Evolutionary conservation across 2,888 invertebrate species (phyloP).

Genomic region (Parochlus steinenii): DNA sequence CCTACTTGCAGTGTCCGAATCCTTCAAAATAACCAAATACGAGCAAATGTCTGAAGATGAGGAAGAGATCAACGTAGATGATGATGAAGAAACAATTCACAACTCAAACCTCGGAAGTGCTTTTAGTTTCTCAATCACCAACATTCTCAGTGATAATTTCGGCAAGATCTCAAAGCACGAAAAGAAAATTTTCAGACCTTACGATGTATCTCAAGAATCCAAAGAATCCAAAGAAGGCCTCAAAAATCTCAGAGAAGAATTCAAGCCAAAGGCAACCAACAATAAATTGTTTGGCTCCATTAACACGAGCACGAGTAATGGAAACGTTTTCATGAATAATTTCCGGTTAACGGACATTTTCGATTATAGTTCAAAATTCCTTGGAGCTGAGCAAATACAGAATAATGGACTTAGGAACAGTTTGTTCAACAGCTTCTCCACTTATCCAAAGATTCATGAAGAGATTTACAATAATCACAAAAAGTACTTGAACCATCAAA

Average conservation of each 20-base stretch:
- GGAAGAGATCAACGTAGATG: conserved; percentile 28
- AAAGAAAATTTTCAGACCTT: conserved; percentile 8
- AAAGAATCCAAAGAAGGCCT: conserved; percentile 1
- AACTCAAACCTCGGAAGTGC: conserved; percentile 18
- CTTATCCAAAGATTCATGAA: conserved; percentile 30
- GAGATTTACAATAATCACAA: conserved; percentile 25
- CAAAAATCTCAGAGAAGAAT: conserved; percentile 3
- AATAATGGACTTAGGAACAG: conserved; percentile 24
- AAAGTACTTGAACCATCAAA: conserved; percentile 13
- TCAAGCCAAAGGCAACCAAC: conserved; percentile 14
- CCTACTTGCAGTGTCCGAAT: too few species aligned
- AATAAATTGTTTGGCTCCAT: conserved; percentile 9
- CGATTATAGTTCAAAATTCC: conserved; percentile 9
- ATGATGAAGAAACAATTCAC: conserved; percentile 23
- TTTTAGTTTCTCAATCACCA: conserved; percentile 28
- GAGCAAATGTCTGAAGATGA: conserved; percentile 24
- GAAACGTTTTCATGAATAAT: conserved; percentile 12
- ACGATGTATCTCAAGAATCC: too few species aligned
- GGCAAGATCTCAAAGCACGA: conserved; percentile 17
- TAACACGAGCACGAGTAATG: conserved; percentile 9
- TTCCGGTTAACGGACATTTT: conserved; percentile 26
- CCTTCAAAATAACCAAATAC: conserved; percentile 5
- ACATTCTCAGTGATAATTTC: conserved; percentile 30
- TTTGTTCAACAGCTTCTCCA: conserved; percentile 24
- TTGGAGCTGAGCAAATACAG: conserved; percentile 22